Base-by-base conservation (phyloP, 2,888 invertebrate species). In the Metellina segmentata region DNA sequence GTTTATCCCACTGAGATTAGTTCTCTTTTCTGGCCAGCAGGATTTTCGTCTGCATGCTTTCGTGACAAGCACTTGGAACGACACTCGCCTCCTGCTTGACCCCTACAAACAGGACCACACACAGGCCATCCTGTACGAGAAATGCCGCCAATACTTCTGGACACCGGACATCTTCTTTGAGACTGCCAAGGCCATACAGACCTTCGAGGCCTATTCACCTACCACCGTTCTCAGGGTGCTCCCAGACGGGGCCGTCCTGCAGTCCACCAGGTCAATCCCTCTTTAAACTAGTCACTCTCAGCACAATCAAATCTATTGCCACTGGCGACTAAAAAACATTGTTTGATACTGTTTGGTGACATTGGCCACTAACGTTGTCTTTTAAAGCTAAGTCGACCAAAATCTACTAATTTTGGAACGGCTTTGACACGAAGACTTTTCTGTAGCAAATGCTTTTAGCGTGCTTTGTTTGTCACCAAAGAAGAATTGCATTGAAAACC, bases 101-200 rank as follows among this genome's bases (percentile, higher is more conserved):
- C 16, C 48, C 2, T 90, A 74, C 74, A 19, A 20, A 0, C 13
- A 16, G 7, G 11, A 49, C 0, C 11, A n/a, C 9, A 8, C 13
- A 5, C 20, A 72, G 0, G 20, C 13, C 20, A 7, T 81, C 5
- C 13, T 90, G 0, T 90, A 85, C 81, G 85, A 79, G 16, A 53
- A 20, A n/a, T 90, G 90, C 20, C 81, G 79, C 0, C 61, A 20
- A 7, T 85, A 85, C 19, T n/a, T 90, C 11, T 90, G 90, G 90
- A 90, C 85, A 5, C 90, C 90, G 0, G 90, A 90, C 49, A 75
- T 85, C 51, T 90, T 85, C 70, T 90, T 75, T 19, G 90, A 90
- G 75, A 85, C 49, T 0, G 90, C 90, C 34, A 90, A 90, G 49
- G 51, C 20, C 0, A n/a, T 90, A 6, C 81, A 90, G 11, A 79